Base-by-base conservation (phyloP, 2,113 vertebrate species). In the Microtus montanus region DNA sequence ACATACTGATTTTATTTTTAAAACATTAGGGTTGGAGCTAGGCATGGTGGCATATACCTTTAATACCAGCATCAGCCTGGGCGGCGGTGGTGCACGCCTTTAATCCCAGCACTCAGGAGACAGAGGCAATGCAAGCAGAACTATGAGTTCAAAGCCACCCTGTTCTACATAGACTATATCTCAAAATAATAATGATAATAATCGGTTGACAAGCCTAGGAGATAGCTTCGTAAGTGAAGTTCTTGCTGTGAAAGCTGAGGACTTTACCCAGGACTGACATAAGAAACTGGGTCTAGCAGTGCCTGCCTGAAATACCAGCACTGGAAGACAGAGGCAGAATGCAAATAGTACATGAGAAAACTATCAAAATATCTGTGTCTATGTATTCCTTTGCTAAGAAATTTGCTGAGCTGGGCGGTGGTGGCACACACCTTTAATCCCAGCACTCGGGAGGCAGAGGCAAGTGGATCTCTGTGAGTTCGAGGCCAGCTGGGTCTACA, bases 1-100 rank as follows among this genome's bases (percentile, higher is more conserved):
- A 87, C 5, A 3, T 64, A 35, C 75, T 96, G 54, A 89, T 87
- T 92, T 90, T 93, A 88, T 94, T 95, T 92, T 89, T 58, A 70
- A 19, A 91, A 75, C 95, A 54, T 91, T 70, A 47, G 28, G 2
- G 63, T 15, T 47, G 17, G 30, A 68, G 11, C 63, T 13, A 49
- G 64, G 5, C 8, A 2, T 64, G n/a, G 54, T 61, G 22, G 22
- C 0, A 2, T 24, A 61, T 0, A 3, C 13, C 54, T 83, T 83
- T 41, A 38, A 41, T 61, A 3, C 54, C 13, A 52, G 52, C 52
- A 14, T 52, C 49, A 52, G 49, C 11, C 44, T 52, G 14, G 14
- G 14, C 14, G 3, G 52, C 17, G 52, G 52, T 54, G 52, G 52
- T 15, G 14, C 52, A 54, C 4, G 52, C 52, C 52, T 54, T 54